These are phyloP conservation scores for Orchestia grillus DNA, from an alignment of 1,140 invertebrate genomes.

Conservation along the genomic window DNA sequence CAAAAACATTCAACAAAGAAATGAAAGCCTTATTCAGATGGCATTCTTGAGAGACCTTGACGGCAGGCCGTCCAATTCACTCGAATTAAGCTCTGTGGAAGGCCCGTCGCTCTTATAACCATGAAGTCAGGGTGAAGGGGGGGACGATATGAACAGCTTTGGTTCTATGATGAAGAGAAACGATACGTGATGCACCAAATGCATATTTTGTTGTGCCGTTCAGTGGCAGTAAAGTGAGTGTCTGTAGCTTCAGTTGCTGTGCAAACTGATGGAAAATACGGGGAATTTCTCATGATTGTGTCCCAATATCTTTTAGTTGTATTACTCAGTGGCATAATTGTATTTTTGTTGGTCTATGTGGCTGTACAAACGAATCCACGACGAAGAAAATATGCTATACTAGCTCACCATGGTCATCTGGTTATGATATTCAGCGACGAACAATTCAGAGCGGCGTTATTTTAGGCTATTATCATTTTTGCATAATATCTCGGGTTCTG, in stretches of 20 bases:
- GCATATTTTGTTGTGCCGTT: neutral
- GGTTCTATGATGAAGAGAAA: neutral
- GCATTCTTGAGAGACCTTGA: neutral
- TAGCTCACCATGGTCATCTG: neutral
- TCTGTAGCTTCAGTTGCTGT: neutral
- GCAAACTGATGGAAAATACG: neutral
- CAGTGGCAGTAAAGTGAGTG: neutral
- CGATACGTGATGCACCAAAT: neutral
- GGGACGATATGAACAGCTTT: neutral
- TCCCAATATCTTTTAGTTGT: no score
- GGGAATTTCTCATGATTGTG: neutral
- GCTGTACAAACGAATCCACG: no score
- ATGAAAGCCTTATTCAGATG: neutral
- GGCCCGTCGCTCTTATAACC: neutral
- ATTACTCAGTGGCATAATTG: no score
- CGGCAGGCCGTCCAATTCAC: neutral
- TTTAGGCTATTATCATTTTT: no score
- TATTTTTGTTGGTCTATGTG: no score
- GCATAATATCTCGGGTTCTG: no score
- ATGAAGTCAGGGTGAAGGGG: neutral
- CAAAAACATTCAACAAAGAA: neutral
- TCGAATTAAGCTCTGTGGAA: neutral
- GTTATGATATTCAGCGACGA: no score
- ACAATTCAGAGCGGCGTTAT: no score
- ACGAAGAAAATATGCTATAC: no score